Percentiles rank a stretch among this genome's conserved stretches.
phyloP scores from a whole-genome alignment of 2,888 invertebrate genomes.

The Cantharis nigra region DNA sequence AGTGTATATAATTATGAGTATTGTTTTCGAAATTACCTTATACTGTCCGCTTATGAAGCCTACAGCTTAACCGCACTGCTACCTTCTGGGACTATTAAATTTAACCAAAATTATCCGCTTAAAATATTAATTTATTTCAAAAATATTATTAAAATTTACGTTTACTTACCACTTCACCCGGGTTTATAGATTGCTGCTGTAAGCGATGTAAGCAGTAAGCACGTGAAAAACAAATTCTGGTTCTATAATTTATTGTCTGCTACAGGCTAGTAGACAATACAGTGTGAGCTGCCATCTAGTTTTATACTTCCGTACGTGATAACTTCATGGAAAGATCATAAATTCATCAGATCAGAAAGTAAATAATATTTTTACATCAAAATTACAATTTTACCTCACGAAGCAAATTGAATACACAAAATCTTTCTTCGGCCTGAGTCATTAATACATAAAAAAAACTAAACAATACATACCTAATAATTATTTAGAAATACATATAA shows the following conservation, averaged over 20 bases:
- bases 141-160: background rate
- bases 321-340: background rate
- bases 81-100: background rate
- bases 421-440: background rate
- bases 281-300: background rate
- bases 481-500: too few species aligned
- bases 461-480: too few species aligned
- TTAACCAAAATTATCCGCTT: background rate
- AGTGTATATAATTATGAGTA: too few species aligned
- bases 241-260: background rate
- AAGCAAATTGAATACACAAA: too few species aligned
- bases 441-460: too few species aligned
- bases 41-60: background rate
- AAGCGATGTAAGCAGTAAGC: background rate
- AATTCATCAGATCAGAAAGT: background rate
- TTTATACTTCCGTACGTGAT: background rate
- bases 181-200: background rate
- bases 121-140: background rate
- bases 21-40: background rate
- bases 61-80: background rate
- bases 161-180: background rate
- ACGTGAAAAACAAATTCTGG: background rate
- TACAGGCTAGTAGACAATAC: background rate
- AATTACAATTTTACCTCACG: background rate
- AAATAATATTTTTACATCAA: background rate